Conservation (phyloP, 2,113 vertebrate genomes). For the Hippotragus niger region DNA sequence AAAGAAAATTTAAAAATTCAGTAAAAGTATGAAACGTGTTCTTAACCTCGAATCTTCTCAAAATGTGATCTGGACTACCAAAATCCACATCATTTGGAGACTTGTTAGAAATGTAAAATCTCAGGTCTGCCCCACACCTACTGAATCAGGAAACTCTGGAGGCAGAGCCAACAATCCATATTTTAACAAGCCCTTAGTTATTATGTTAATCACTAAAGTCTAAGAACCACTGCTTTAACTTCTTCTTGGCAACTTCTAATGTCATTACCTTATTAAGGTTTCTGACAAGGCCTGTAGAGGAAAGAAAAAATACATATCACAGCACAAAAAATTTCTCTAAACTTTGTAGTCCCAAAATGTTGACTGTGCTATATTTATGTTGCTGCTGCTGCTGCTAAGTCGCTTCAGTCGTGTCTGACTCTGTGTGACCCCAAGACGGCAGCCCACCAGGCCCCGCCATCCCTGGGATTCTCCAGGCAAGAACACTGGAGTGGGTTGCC, state of each 20-base stretch:
- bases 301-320: background rate
- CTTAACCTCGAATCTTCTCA: background rate
- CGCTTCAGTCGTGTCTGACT: rapidly evolving
- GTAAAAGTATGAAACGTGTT: background rate
- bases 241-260: background rate
- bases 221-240: background rate
- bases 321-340: background rate
- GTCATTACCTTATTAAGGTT: background rate
- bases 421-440: too few species aligned
- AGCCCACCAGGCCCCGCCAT: too few species aligned
- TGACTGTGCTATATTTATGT: background rate
- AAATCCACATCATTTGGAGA: background rate
- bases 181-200: background rate
- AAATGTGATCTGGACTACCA: background rate
- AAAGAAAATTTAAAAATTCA: background rate
- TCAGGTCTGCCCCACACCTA: background rate
- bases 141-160: background rate
- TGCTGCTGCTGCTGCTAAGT: background rate
- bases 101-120: background rate
- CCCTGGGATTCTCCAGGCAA: too few species aligned
- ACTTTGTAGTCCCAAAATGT: background rate
- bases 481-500: too few species aligned
- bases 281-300: background rate
- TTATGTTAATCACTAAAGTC: background rate
- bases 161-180: background rate